phyloP scores from a whole-genome alignment of 2,113 vertebrate genomes.

The Toxotes jaculatrix region DNA sequence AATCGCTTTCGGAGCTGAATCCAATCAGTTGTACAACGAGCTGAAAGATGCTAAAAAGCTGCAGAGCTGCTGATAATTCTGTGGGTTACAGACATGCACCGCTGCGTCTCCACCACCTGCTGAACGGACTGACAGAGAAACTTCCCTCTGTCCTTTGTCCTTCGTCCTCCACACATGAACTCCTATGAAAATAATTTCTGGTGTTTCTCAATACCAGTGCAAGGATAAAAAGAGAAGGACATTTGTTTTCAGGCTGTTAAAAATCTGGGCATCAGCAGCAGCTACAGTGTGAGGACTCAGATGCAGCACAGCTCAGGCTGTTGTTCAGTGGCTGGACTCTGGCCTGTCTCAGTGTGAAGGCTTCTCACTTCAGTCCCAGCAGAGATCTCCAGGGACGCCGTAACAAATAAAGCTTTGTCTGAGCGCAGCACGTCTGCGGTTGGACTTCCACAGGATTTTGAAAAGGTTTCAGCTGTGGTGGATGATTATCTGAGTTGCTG shows the following conservation, averaged over 20 bases:
- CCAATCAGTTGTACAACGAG: too few relatives aligned
- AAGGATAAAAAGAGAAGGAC: background rate
- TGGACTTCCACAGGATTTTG: constrained; percentile 9
- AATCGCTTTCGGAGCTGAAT: too few relatives aligned
- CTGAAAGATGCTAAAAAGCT: too few relatives aligned
- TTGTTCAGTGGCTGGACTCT: constrained; percentile 25
- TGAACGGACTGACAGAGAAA: background rate
- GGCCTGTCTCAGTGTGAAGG: constrained; percentile 10
- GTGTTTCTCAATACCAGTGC: constrained; percentile 9
- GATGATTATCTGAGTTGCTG: constrained; percentile 39
- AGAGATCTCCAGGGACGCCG: constrained; percentile 33
- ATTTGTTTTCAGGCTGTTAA: background rate
- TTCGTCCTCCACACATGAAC: background rate
- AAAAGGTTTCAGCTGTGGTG: constrained; percentile 9
- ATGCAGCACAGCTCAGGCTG: constrained; percentile 8
- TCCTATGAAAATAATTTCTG: background rate
- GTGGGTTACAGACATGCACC: too few relatives aligned
- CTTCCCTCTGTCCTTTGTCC: background rate
- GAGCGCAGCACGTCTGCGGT: constrained; percentile 30
- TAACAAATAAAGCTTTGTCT: constrained; percentile 48
- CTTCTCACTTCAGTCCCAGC: constrained; percentile 39
- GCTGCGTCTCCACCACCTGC: too few relatives aligned
- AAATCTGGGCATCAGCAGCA: constrained; percentile 3
- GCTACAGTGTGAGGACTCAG: background rate
- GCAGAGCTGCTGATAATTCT: too few relatives aligned